Percentiles rank a stretch among this genome's conserved stretches.
Conservation (phyloP, 2,113 vertebrate species). For the Loxodonta africana region DNA sequence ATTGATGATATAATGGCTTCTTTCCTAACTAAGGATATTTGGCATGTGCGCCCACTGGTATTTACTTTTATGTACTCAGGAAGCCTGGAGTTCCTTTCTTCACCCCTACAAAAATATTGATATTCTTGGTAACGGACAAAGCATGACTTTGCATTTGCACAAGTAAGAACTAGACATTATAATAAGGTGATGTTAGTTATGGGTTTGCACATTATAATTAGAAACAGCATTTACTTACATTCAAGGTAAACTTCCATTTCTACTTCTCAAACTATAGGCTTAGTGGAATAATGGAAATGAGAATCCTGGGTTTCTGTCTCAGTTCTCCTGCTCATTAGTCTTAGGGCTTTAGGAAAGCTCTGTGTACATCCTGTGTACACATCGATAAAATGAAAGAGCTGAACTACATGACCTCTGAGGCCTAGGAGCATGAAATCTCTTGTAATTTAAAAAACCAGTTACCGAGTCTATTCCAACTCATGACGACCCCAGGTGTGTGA, state of each 20-base stretch:
- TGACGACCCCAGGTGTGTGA: too few species aligned
- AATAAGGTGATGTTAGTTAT: background rate
- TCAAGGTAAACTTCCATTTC: background rate
- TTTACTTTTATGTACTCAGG: conserved; percentile 23
- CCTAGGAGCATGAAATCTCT: background rate
- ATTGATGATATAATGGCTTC: conserved; percentile 58
- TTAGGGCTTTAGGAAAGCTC: conserved; percentile 35
- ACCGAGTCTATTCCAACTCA: too few species aligned
- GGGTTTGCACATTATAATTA: background rate
- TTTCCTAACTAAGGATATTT: conserved; percentile 39
- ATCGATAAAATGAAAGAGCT: background rate
- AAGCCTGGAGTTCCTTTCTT: conserved; percentile 27
- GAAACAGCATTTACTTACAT: conserved; percentile 3
- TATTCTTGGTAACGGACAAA: conserved; percentile 64
- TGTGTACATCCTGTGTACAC: background rate
- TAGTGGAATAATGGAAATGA: background rate
- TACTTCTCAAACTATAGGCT: background rate
- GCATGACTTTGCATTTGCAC: conserved; percentile 53
- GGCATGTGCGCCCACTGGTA: conserved; percentile 8
- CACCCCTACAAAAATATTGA: conserved; percentile 41
- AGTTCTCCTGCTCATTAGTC: background rate
- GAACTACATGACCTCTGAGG: background rate
- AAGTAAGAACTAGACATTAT: background rate
- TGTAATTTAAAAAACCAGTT: background rate
- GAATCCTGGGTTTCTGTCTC: background rate